phyloP scores from a whole-genome alignment of 2,113 vertebrate species.

The Phyllostomus hastatus region DNA sequence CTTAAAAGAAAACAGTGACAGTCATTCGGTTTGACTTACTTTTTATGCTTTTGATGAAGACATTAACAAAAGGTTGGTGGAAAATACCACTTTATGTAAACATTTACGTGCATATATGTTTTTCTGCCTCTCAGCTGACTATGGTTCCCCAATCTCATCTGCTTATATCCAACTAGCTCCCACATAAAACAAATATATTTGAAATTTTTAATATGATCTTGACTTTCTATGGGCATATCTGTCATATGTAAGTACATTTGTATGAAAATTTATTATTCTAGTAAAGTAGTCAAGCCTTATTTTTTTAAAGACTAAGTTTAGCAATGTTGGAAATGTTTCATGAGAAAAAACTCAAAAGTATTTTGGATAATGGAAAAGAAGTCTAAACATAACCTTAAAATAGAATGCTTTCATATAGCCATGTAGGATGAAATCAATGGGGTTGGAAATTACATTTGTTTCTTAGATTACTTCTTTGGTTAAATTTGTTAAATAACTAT shows the following conservation, averaged over 20 bases:
- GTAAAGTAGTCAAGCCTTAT: not conserved
- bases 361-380: conserved; percentile 16
- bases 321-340: conserved; percentile 28
- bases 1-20: not conserved
- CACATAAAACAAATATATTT: not conserved
- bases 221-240: not conserved
- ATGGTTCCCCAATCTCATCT: not conserved
- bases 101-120: not conserved
- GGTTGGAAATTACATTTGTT: not conserved
- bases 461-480: not conserved
- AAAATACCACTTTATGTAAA: not conserved
- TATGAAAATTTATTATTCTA: conserved; percentile 4
- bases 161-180: not conserved
- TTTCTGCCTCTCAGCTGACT: not conserved
- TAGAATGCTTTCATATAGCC: not conserved
- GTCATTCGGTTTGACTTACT: not conserved
- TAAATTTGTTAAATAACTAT: not conserved
- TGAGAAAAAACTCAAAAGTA: conserved; percentile 23
- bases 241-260: not conserved
- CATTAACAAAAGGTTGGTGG: not conserved
- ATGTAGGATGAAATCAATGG: not conserved
- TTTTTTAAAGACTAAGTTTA: not conserved
- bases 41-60: not conserved
- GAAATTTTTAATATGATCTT: not conserved
- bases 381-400: conserved; percentile 20